Conservation (phyloP, 2,113 vertebrate genomes). For the Polypterus senegalus region DNA sequence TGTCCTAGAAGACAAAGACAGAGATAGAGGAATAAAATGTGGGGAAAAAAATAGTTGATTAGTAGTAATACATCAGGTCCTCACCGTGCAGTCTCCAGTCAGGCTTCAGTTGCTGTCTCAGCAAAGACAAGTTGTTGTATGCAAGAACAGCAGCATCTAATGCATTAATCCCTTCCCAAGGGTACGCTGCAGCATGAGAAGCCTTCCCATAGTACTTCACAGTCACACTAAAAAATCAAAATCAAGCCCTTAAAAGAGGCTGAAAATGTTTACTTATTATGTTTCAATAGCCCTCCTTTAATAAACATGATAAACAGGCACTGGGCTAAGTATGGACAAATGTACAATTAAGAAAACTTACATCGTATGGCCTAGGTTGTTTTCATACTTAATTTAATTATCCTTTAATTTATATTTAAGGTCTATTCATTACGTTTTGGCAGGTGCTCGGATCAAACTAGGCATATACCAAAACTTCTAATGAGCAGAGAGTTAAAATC, state of each 20-base stretch:
- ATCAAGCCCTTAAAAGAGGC: not conserved
- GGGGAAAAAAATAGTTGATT: not conserved
- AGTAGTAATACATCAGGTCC: slow-evolving; percentile 19
- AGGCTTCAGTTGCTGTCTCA: slow-evolving; percentile 80
- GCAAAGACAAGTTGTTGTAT: slow-evolving; percentile 72
- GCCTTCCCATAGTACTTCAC: slow-evolving; percentile 79
- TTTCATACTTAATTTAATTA: too few relatives aligned
- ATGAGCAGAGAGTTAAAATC: too few relatives aligned
- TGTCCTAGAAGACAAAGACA: not conserved
- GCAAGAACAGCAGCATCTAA: slow-evolving; percentile 81
- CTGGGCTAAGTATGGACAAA: too few relatives aligned
- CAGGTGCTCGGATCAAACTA: too few relatives aligned
- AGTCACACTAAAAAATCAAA: slow-evolving; percentile 56
- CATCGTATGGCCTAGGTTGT: too few relatives aligned
- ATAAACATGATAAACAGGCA: too few relatives aligned
- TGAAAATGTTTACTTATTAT: not conserved
- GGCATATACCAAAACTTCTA: too few relatives aligned
- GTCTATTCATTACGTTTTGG: too few relatives aligned
- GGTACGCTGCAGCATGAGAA: slow-evolving; percentile 71
- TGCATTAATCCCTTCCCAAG: slow-evolving; percentile 80
- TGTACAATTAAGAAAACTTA: too few relatives aligned
- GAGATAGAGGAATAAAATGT: not conserved
- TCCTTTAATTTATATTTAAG: too few relatives aligned
- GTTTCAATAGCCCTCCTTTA: too few relatives aligned
- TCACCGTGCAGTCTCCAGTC: slow-evolving; percentile 77